Base-by-base conservation (phyloP, 2,888 invertebrate genomes). In the Bedellia somnulentella region DNA sequence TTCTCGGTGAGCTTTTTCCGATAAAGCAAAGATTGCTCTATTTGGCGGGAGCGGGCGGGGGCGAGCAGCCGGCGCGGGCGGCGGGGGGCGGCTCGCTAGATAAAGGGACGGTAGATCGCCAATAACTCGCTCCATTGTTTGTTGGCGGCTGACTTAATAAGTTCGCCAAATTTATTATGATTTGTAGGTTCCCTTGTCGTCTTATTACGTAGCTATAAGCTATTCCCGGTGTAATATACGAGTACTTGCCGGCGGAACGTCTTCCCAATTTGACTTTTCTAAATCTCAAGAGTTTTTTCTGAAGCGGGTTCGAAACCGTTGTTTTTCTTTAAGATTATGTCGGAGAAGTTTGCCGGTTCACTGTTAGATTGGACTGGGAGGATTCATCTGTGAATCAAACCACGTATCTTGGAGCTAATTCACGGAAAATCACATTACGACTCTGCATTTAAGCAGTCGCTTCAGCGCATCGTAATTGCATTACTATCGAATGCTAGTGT, bases 61-160 rank as follows among this genome's bases (percentile, higher is more conserved):
- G 49, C 45, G 40, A 38, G n/a, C n/a, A n/a, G 42, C 40, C 45
- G 31, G 26, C 26, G 43, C 45, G 45, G 38, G 38, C 21, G 35
- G 38, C 40, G 38, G 42, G 46, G 41, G 52, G 48, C 17, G 42
- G 37, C 39, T 33, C 36, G 57, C 50, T 55, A 59, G 60, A 64
- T 61, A 64, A 59, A 62, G 57, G 54, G 60, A 58, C 63, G 68
- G 63, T 63, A 62, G 63, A 68, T 71, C 64, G 60, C 59, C 70
- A 71, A 70, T 71, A 73, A 66, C 66, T 61, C 54, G 59, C 53
- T 56, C 67, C 62, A 71, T 70, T 71, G 71, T 73, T 73, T 71
- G 68, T 66, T 58, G 62, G 62, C 62, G 60, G 61, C 61, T 57
- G 67, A 66, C 70, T 68, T 71, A 71, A 71, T 73, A 73, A 73